Conservation (phyloP, 2,113 vertebrate species). For the Balaeniceps rex region DNA sequence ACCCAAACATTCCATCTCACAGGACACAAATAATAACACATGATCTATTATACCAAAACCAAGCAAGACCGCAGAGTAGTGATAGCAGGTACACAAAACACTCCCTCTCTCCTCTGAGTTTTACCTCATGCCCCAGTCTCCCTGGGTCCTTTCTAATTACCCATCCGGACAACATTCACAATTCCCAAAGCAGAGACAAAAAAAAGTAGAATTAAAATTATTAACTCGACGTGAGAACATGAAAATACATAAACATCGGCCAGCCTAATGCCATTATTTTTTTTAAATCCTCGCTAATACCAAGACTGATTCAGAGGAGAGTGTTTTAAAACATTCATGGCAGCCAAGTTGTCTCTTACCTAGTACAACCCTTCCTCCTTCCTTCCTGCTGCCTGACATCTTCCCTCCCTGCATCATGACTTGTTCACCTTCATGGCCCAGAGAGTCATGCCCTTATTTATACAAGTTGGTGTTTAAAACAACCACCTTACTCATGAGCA, state of each 20-base stretch:
- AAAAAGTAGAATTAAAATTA: background rate
- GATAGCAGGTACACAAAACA: background rate
- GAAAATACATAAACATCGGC: background rate
- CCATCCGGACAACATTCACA: background rate
- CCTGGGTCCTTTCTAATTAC: background rate
- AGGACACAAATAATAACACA: background rate
- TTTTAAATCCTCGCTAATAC: background rate
- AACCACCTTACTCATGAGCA: background rate
- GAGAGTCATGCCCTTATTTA: background rate
- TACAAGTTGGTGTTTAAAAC: background rate
- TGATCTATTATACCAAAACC: background rate
- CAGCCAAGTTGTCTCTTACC: background rate
- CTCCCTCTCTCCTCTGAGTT: background rate
- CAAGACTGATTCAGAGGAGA: background rate
- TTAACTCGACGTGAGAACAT: background rate
- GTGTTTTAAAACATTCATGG: background rate
- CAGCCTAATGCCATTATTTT: background rate
- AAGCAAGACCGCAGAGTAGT: accelerated
- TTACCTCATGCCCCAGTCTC: background rate
- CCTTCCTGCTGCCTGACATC: background rate
- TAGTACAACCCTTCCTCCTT: background rate
- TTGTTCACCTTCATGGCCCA: background rate
- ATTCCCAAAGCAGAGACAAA: background rate
- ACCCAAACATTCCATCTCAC: background rate
- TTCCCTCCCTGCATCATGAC: background rate